A percentile compares a stretch with the other conserved stretches of the same genome.
Conservation (phyloP, 2,888 invertebrate genomes). For the Melikaiella ostensackeni region DNA sequence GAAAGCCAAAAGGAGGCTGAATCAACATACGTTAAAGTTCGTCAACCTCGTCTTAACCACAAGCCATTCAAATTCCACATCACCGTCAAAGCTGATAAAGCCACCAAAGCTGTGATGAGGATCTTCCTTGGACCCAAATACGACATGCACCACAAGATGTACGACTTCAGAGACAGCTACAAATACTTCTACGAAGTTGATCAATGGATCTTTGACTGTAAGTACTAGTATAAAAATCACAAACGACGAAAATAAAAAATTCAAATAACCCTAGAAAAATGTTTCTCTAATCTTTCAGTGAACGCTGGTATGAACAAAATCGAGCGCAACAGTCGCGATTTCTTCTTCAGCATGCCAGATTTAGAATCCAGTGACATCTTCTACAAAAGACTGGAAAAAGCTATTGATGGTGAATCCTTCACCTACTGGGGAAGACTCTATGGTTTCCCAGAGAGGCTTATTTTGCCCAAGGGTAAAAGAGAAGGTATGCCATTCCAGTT, state of each 20-base stretch:
- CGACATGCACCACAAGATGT: conserved; percentile 79
- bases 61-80: conserved; percentile 83
- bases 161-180: conserved; percentile 80
- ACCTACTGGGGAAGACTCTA: conserved; percentile 77
- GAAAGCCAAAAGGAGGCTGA: conserved; percentile 76
- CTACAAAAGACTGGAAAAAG: conserved; percentile 63
- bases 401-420: conserved; percentile 78
- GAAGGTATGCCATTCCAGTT: conserved; percentile 84
- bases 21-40: conserved; percentile 79
- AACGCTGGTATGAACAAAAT: conserved; percentile 83
- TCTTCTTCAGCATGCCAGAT: conserved; percentile 82
- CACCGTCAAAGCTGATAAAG: conserved; percentile 81
- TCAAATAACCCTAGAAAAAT: background rate
- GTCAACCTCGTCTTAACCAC: conserved; percentile 85
- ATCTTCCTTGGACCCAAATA: conserved; percentile 86
- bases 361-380: conserved; percentile 68
- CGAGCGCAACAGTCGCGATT: conserved; percentile 83
- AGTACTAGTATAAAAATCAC: conserved; percentile 53
- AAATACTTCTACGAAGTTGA: conserved; percentile 81
- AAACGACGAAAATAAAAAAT: background rate
- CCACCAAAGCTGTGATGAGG: conserved; percentile 81
- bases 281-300: conserved; percentile 70
- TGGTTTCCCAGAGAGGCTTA: conserved; percentile 85
- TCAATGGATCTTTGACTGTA: conserved; percentile 72
- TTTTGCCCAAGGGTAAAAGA: conserved; percentile 84